Base-by-base conservation (phyloP, 2,113 vertebrate genomes). In the Halcyon senegalensis region DNA sequence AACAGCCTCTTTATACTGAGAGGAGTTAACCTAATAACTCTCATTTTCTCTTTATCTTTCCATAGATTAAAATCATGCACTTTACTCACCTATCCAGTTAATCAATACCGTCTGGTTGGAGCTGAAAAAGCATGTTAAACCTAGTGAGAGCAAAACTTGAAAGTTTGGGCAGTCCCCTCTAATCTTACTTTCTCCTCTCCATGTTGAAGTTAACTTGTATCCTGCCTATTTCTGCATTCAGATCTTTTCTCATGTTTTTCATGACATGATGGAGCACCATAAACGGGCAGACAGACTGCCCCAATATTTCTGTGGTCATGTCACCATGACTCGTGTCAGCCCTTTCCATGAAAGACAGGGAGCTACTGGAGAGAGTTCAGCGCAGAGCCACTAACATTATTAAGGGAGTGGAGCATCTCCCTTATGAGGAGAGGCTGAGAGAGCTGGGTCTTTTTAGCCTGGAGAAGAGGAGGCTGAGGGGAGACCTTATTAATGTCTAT, bases 301-400 rank as follows among this genome's bases (percentile, higher is more conserved):
- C 31, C 2, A 1, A 4, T 44, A 63, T 35, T 84, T 74, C 68
- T 51, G 9, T 17, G 5, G 1, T 16, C 7, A 0, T 44, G 27
- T 35, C 69, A 58, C 37, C 0, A 0, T 16, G 41, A 33, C 16
- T 23, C 85, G 13, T 2, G 19, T 4, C 16, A 74, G 28, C 41
- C 63, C 33, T 58, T 0, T 0, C 21, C 5, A 0, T 10, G n/a
- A 35, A 35, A 35, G 35, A 35, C 35, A 35, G 35, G 35, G 35
- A 35, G 35, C 35, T 35, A 35, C 35, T 35, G 35, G 35, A 35
- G 35, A 35, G 35, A 35, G 35, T 35, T 35, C 35, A 35, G 35
- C 35, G 35, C 35, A 35, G 35, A 35, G 35, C 35, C 35, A 35
- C 7, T 35, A 35, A 35, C 35, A 35, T 35, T 35, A 35, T 35